Evolutionary conservation across 1,140 invertebrate genomes (phyloP), one percentile per base, ranked within the genome.

Genomic region (Reticulitermes speratus): DNA sequence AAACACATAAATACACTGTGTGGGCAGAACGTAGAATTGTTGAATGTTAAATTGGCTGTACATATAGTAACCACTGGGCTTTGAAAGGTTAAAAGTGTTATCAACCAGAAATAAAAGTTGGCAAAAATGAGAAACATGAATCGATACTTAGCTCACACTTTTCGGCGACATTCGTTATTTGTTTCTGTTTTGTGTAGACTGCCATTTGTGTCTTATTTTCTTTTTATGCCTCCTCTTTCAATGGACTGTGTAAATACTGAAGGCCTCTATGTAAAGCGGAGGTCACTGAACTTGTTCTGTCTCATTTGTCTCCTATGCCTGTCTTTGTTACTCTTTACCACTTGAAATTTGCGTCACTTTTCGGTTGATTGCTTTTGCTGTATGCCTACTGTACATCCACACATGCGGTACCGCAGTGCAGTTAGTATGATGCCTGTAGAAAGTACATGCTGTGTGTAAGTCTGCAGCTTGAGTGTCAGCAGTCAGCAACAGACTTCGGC

Each of bases 341-440:
- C n/a, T 75, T 75, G 65, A 75, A 75, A 75, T 75, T 75, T n/a
- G 65, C 65, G 65, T 75, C 65, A 75, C 65, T 75, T 75, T 75
- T 75, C 25, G n/a, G 65, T 75, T 75, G 65, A 75, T 75, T 75
- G n/a, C 65, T n/a, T 75, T 75, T 30, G 14, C 65, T 75, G 38
- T 38, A n/a, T n/a, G n/a, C n/a, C n/a, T n/a, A 38, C 38, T 38
- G 65, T 30, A 75, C 25, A 16, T 75, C 65, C 65, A 75, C 25
- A 75, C 11, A n/a, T 75, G n/a, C n/a, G n/a, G 65, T 75, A 30
- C n/a, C 25, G 65, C 3, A 75, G 65, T 75, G 65, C 7, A 30
- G n/a, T 75, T 75, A 75, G 65, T 75, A 30, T 30, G 1, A 30
- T 12, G 2, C 9, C 65, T n/a, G 0, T 75, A 75, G n/a, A 75